Base-by-base conservation (phyloP, 2,113 vertebrate genomes). In the Esox niger region DNA sequence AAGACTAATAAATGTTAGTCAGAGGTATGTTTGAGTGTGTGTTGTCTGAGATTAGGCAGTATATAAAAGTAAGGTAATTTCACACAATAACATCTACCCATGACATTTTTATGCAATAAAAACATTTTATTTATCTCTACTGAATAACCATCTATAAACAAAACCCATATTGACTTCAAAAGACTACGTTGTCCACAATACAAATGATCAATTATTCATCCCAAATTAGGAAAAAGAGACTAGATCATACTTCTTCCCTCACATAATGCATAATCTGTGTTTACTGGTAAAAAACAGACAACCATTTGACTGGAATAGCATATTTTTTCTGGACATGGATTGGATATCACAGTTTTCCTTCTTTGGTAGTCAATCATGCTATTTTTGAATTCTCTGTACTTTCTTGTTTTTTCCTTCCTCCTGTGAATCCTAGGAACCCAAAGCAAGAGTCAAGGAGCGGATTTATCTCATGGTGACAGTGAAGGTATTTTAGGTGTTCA, bases 361-460 rank as follows among this genome's bases (percentile, higher is more conserved):
- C 55, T 31, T 71, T 69, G 76, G 20, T 43, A 6, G n/a, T 75
- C 68, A 74, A 78, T 58, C 72, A 65, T 74, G 68, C 57, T 76
- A 52, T 63, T 83, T 79, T 81, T 83, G 68, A 86, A 85, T 78
- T 79, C 54, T 83, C 27, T 65, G 71, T 73, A 81, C 59, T 76
- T 81, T 79, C 70, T 81, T 63, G 21, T 13, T 59, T 59, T 58
- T 59, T 1, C 73, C 73, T 74, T 71, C 32, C 32, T 79, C 25
- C 73, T 87, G 62, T 86, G 75, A 87, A 76, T 74, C 83, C 69
- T 83, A 87, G 84, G 86, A 69, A 76, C 79, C 81, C 88, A 83
- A 73, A 83, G 84, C 83, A 90, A 77, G 87, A 90, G 87, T 86
- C 88, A 88, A 76, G 88, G 87, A 75, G 81, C 82, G 62, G 66